Base-by-base conservation (phyloP, 92 coral and sea anemone genomes). In the Meandrina meandrites region DNA sequence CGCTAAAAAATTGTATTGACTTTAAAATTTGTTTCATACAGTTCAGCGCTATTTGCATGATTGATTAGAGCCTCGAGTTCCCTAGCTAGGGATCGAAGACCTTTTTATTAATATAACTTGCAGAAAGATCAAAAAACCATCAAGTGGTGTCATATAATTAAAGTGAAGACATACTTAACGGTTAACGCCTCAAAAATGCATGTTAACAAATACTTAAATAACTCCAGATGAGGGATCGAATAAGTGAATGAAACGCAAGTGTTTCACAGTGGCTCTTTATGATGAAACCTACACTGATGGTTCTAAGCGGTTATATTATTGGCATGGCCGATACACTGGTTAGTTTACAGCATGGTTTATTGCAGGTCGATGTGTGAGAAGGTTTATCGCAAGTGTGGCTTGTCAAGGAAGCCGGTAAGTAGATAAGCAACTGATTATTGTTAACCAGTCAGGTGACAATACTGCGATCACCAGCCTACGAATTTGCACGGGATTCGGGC, bases 141-240 rank as follows among this genome's bases (percentile, higher is more conserved):
- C n/a, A 71, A 71, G 31, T 24, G 19, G 42, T 36, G 12, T 19
- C 48, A 71, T 71, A 71, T 27, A 27, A 27, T 66, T 71, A 71
- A 71, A 71, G 76, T 71, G 76, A 71, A 35, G 76, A 71, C 76
- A 71, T 71, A 35, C 40, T 32, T 71, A 0, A 16, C 45, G 76
- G 76, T 71, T 71, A 71, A 71, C 76, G 76, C 76, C 76, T 71
- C 35, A 71, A 71, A 71, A 32, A 10, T 71, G 45, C 35, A 71
- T 71, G 76, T 71, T 71, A 71, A 71, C 42, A 31, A 36, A 32
- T 71, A 36, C 45, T 71, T 71, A 66, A 36, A 71, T 71, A 71
- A 35, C 76, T 71, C 76, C 76, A 71, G 42, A 71, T 71, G 76
- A 71, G 76, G 28, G 71, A 22, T 24, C 7, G 27, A 60, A 28